These are phyloP conservation scores for Diplodus sargus DNA, from an alignment of 2,797 vertebrate genomes.

Conservation along the genomic window DNA sequence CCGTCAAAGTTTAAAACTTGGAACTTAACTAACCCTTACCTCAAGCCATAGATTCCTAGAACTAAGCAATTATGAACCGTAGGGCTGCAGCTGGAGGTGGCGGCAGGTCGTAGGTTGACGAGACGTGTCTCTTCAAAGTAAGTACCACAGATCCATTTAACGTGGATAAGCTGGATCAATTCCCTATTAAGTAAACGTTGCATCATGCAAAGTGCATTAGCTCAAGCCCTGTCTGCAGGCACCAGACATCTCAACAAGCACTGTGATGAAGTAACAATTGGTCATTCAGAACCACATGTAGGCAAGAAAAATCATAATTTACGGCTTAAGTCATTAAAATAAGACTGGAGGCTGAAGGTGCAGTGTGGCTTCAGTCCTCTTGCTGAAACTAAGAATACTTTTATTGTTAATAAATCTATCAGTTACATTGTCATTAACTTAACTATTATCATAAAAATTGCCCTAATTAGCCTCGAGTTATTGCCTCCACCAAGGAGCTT, in stretches of 20 bases:
- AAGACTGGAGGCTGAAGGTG: neutral
- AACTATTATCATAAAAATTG: neutral
- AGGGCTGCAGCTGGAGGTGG: constrained; percentile 2
- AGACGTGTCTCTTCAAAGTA: neutral
- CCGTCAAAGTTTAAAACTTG: constrained; percentile 1
- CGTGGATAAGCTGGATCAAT: neutral
- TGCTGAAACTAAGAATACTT: neutral
- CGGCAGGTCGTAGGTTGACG: constrained; percentile 1
- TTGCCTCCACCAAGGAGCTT: too few species aligned
- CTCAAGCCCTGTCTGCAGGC: neutral
- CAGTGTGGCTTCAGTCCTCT: neutral
- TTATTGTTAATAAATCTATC: neutral
- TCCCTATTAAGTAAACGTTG: neutral
- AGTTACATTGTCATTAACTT: neutral
- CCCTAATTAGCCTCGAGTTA: neutral
- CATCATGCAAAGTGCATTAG: neutral
- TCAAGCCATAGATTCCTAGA: neutral
- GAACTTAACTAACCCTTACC: neutral
- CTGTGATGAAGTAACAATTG: neutral
- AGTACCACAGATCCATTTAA: neutral
- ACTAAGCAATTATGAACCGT: neutral
- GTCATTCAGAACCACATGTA: neutral
- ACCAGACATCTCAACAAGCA: neutral
- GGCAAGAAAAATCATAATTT: neutral
- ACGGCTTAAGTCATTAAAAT: neutral